These are phyloP conservation scores for Ranitomeya imitator DNA, from an alignment of 2,113 vertebrate species.

Conservation along the genomic window DNA sequence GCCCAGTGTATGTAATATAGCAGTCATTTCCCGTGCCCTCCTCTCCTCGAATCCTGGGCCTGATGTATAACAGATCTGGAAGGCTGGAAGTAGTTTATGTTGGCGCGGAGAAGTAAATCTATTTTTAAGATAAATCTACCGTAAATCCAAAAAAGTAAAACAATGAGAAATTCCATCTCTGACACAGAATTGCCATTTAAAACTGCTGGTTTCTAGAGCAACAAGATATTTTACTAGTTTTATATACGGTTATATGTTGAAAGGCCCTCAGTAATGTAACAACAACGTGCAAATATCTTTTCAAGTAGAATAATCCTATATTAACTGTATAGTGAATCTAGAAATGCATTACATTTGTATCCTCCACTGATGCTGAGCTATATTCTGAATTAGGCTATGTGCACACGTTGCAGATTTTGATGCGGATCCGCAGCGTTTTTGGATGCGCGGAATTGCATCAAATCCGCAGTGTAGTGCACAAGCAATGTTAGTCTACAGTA, in stretches of 20 bases:
- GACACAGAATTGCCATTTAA: not conserved
- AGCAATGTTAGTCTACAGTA: too few relatives aligned
- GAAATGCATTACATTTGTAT: too few relatives aligned
- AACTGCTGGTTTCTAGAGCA: not conserved
- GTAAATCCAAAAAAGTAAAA: not conserved
- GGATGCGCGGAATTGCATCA: too few relatives aligned
- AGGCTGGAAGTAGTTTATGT: conserved; percentile 2
- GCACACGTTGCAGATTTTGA: too few relatives aligned
- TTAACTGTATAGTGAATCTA: too few relatives aligned
- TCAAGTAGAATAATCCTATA: too few relatives aligned
- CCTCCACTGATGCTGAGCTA: too few relatives aligned
- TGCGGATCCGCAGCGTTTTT: too few relatives aligned
- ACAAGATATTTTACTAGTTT: not conserved
- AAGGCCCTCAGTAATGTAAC: too few relatives aligned
- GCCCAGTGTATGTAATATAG: not conserved
- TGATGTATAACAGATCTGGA: not conserved
- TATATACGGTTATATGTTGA: not conserved
- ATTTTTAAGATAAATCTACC: not conserved
- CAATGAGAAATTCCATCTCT: conserved; percentile 8
- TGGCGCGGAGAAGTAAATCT: not conserved
- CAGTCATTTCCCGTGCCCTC: not conserved
- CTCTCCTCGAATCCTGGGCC: not conserved
- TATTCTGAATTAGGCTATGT: too few relatives aligned
- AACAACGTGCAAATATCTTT: too few relatives aligned
- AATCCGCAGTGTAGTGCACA: too few relatives aligned